These are phyloP conservation scores for Sisyra terminalis DNA, from an alignment of 2,888 invertebrate genomes.

Conservation along the genomic window DNA sequence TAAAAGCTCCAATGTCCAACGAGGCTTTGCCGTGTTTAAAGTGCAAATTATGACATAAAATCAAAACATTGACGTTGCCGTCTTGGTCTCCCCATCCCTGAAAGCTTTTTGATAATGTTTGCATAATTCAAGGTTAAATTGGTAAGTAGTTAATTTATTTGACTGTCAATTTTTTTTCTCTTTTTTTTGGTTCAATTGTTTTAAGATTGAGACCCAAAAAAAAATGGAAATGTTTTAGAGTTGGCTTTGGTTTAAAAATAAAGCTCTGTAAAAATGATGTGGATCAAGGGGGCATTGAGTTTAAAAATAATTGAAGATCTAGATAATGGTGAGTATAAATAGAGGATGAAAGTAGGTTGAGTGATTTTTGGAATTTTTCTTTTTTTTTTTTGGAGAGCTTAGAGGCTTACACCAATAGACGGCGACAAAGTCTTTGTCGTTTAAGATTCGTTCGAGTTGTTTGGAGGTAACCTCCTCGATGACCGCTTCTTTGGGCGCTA, in stretches of 20 bases:
- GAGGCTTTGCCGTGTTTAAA: background rate
- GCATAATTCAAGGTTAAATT: no score
- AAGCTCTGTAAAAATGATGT: background rate
- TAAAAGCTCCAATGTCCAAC: background rate
- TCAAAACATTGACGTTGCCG: no score
- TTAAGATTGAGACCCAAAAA: no score
- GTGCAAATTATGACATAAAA: no score
- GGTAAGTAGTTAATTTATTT: no score
- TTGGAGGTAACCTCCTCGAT: conserved; percentile 89
- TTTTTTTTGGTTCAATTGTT: no score
- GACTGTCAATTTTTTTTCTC: no score
- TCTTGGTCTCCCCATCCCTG: no score
- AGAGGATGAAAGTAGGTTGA: background rate
- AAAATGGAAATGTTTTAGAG: no score
- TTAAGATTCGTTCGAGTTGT: conserved; percentile 76
- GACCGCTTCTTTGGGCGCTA: conserved; percentile 34
- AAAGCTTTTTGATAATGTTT: no score
- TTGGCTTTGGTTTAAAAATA: no score
- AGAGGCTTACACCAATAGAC: conserved; percentile 87
- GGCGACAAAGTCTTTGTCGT: conserved; percentile 86
- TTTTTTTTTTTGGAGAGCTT: conserved; percentile 14
- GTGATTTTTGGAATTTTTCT: no score
- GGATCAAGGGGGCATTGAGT: background rate
- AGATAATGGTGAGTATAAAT: background rate
- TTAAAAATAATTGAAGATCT: background rate